These are phyloP conservation scores for Neosilurus hyrtlii DNA, from an alignment of 2,797 vertebrate species.

Conservation along the genomic window DNA sequence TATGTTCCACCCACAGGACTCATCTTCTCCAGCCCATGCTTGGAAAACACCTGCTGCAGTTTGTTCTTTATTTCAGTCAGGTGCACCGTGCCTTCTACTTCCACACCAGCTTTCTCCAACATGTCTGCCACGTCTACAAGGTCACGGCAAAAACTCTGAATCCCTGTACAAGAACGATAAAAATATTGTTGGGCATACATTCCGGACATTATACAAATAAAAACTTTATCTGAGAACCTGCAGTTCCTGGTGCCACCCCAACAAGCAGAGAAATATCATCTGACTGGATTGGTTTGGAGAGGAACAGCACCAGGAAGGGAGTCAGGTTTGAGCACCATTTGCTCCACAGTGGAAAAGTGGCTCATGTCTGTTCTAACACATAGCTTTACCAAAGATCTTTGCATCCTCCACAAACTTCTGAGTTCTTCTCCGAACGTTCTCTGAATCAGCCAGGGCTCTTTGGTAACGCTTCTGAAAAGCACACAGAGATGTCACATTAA, in stretches of 20 bases:
- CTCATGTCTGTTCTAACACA: not conserved
- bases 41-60: slow-evolving; percentile 78
- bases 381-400: slow-evolving; percentile 80
- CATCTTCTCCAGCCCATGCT: slow-evolving; percentile 85
- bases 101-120: slow-evolving; percentile 71
- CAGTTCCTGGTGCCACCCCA: not conserved
- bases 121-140: slow-evolving; percentile 83
- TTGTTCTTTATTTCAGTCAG: slow-evolving; percentile 74
- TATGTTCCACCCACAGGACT: slow-evolving; percentile 76
- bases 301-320: not conserved
- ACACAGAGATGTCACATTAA: slow-evolving; percentile 43
- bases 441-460: slow-evolving; percentile 75
- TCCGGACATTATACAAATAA: not conserved
- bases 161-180: slow-evolving; percentile 65
- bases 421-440: slow-evolving; percentile 77
- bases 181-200: not conserved
- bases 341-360: not conserved
- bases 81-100: slow-evolving; percentile 61
- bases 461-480: slow-evolving; percentile 74
- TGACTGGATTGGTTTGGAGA: not conserved
- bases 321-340: not conserved
- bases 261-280: not conserved
- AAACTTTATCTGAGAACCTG: not conserved
- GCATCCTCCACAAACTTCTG: slow-evolving; percentile 87
- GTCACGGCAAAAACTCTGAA: slow-evolving; percentile 86